These are phyloP conservation scores for Spisula solida DNA, from an alignment of 2,888 invertebrate species.

Conservation along the genomic window DNA sequence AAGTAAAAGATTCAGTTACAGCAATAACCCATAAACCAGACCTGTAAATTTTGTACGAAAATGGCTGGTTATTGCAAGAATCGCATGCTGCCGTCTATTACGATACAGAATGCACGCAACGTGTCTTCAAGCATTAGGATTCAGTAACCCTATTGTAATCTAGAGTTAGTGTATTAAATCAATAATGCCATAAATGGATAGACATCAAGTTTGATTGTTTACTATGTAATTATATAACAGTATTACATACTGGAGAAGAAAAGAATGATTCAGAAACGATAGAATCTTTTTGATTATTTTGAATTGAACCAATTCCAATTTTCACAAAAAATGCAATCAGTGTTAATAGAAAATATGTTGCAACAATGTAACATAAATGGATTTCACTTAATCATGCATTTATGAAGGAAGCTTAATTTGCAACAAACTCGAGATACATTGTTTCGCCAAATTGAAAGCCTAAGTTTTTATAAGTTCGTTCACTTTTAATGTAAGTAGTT, in stretches of 20 bases:
- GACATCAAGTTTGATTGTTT: constrained; percentile 19
- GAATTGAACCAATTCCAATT: too few species aligned
- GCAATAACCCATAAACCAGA: constrained; percentile 6
- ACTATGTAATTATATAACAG: background rate
- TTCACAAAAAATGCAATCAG: too few species aligned
- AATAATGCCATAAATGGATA: background rate
- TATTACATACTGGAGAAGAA: background rate
- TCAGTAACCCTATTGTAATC: background rate
- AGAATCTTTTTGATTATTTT: too few species aligned
- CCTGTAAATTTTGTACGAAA: constrained; percentile 24
- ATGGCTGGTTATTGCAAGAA: constrained; percentile 2
- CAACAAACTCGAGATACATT: too few species aligned
- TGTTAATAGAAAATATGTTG: too few species aligned
- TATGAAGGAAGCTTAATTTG: too few species aligned
- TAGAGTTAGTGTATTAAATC: background rate
- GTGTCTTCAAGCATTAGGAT: background rate
- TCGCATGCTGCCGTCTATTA: constrained; percentile 12
- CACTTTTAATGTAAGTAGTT: too few species aligned
- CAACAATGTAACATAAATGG: too few species aligned
- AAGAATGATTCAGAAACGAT: too few species aligned
- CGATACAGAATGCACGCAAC: constrained; percentile 7
- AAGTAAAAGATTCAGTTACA: background rate
- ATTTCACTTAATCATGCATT: too few species aligned
- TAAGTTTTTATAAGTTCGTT: background rate
- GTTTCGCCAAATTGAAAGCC: background rate